These are phyloP conservation scores for Aelia acuminata DNA, from an alignment of 2,888 invertebrate species.

Conservation along the genomic window DNA sequence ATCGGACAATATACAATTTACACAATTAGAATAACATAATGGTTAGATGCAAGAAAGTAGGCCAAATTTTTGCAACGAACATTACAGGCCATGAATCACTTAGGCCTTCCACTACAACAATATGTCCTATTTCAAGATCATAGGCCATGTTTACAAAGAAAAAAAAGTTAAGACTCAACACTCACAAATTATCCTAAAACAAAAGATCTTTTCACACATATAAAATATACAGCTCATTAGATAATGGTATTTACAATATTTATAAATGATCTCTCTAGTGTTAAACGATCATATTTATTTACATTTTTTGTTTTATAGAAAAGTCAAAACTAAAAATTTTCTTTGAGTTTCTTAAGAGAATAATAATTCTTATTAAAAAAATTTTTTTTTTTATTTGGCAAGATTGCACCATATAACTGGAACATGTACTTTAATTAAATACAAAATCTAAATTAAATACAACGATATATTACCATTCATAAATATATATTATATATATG, in stretches of 20 bases:
- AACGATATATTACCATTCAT: background rate
- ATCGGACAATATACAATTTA: slow-evolving; percentile 62
- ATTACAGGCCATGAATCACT: slow-evolving; percentile 31
- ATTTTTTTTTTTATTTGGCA: background rate
- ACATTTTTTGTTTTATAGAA: slow-evolving; percentile 2
- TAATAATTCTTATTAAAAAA: background rate
- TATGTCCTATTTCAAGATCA: slow-evolving; percentile 8
- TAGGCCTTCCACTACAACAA: slow-evolving; percentile 49
- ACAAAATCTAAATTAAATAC: slow-evolving; percentile 5
- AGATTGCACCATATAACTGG: slow-evolving; percentile 39
- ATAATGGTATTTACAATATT: slow-evolving; percentile 54
- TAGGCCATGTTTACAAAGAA: slow-evolving; percentile 44
- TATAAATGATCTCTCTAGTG: slow-evolving; percentile 44
- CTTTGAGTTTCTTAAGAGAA: background rate
- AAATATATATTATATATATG: slow-evolving; percentile 3
- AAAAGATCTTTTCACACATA: slow-evolving; percentile 43
- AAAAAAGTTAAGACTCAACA: slow-evolving; percentile 35
- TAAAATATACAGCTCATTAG: slow-evolving; percentile 51
- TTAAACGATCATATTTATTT: slow-evolving; percentile 26
- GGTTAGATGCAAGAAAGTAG: slow-evolving; percentile 60
- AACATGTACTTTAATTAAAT: background rate
- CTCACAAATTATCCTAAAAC: slow-evolving; percentile 57
- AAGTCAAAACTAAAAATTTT: background rate
- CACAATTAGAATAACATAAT: slow-evolving; percentile 61
- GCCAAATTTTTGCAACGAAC: slow-evolving; percentile 57